Evolutionary conservation across 2,797 vertebrate genomes (phyloP).

Genomic region (Adrianichthys oophorus): DNA sequence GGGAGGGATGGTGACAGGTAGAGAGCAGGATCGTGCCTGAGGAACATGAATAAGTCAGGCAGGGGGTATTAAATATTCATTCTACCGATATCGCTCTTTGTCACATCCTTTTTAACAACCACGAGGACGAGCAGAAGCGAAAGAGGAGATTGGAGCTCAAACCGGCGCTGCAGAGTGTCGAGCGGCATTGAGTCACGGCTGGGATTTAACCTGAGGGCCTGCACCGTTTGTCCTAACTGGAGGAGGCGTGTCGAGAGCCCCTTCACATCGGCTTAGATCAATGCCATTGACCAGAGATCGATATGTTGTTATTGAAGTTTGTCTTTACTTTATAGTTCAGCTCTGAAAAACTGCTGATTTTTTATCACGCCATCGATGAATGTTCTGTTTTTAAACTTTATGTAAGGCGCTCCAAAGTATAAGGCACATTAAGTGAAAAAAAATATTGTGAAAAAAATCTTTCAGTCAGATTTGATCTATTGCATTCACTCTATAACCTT

Average conservation of each 20-base stretch:
- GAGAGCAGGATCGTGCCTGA: constrained; percentile 49
- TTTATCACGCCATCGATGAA: too few relatives aligned
- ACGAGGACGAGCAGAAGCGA: constrained; percentile 55
- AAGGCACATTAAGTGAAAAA: too few relatives aligned
- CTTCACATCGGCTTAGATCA: neutral
- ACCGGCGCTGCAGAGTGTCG: constrained; percentile 60
- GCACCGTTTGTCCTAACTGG: constrained; percentile 50
- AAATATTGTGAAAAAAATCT: too few relatives aligned
- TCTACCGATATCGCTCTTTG: constrained; percentile 72
- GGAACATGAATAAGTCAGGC: constrained; percentile 76
- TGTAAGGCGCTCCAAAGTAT: too few relatives aligned
- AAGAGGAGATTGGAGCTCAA: constrained; percentile 47
- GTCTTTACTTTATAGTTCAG: too few relatives aligned
- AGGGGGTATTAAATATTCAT: constrained; percentile 78
- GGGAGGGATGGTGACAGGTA: constrained; percentile 67
- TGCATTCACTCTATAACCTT: too few relatives aligned
- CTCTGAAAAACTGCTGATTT: too few relatives aligned
- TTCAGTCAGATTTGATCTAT: too few relatives aligned
- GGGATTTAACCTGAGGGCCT: constrained; percentile 53
- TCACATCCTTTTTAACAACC: constrained; percentile 77
- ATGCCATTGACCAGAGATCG: neutral
- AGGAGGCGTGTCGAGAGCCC: neutral
- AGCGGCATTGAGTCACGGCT: constrained; percentile 50
- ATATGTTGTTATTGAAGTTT: too few relatives aligned
- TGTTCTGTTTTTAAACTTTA: too few relatives aligned